Evolutionary conservation across 2,888 invertebrate species (phyloP).

Genomic region (Eumerus sabulonum): DNA sequence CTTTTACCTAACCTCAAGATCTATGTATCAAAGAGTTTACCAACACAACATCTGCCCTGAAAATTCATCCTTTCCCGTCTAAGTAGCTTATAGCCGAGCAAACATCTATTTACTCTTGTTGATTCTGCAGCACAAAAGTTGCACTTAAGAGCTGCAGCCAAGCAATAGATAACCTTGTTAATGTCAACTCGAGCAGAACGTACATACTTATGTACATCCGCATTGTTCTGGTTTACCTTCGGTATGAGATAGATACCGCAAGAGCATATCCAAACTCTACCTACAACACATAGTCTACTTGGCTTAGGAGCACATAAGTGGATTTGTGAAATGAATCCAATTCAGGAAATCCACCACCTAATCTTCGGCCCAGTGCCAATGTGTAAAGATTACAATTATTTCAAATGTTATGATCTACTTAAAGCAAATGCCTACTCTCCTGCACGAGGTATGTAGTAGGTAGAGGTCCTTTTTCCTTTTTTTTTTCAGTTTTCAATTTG

Average conservation of each 20-base stretch:
- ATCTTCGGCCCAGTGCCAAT: slow-evolving; percentile 38
- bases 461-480: too few relatives aligned
- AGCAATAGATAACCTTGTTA: slow-evolving; percentile 63
- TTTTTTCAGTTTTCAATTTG: slow-evolving; percentile 71
- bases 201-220: slow-evolving; percentile 36
- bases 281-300: too few relatives aligned
- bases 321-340: slow-evolving; percentile 67
- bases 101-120: slow-evolving; percentile 39
- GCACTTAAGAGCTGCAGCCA: slow-evolving; percentile 59
- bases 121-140: slow-evolving; percentile 44
- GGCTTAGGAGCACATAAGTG: slow-evolving; percentile 51
- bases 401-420: slow-evolving; percentile 68
- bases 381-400: slow-evolving; percentile 67
- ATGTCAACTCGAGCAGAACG: slow-evolving; percentile 53
- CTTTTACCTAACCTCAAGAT: not conserved
- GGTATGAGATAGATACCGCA: slow-evolving; percentile 38
- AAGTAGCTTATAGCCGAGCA: slow-evolving; percentile 5
- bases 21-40: slow-evolving; percentile 1
- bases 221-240: slow-evolving; percentile 45
- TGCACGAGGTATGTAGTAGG: not conserved
- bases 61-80: slow-evolving; percentile 39
- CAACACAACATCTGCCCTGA: slow-evolving; percentile 26
- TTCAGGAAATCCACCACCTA: slow-evolving; percentile 61
- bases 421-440: slow-evolving; percentile 30
- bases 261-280: slow-evolving; percentile 14